Percentiles rank a stretch among this genome's conserved stretches.
Conservation (phyloP, 2,797 vertebrate genomes). For the Myiothlypis coronata region DNA sequence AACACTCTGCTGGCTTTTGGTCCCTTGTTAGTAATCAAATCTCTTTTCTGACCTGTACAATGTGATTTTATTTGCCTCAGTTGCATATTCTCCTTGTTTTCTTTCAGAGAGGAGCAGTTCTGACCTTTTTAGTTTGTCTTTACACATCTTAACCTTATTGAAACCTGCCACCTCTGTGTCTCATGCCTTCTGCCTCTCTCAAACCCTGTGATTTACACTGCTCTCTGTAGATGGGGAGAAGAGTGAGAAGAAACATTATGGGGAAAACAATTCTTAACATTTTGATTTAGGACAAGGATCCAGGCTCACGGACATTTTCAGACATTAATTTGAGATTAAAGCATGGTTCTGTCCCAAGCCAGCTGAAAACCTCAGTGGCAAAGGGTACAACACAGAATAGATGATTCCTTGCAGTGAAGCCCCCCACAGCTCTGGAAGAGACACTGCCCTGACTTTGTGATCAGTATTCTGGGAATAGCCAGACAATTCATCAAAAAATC, state of each 20-base stretch:
- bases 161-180: background rate
- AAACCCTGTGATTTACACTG: background rate
- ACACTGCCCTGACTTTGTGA: background rate
- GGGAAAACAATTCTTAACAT: background rate
- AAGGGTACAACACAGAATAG: background rate
- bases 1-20: background rate
- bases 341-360: background rate
- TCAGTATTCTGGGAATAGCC: conserved; percentile 4
- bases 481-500: background rate
- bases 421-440: background rate
- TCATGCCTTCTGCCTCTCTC: background rate
- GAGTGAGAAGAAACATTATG: background rate
- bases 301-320: background rate
- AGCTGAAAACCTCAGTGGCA: conserved; percentile 3
- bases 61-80: background rate
- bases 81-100: background rate
- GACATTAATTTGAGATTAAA: background rate
- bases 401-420: background rate
- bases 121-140: background rate
- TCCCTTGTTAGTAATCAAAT: background rate
- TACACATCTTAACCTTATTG: background rate
- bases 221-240: background rate
- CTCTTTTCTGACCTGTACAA: background rate
- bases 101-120: background rate
- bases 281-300: background rate